phyloP scores from a whole-genome alignment of 2,888 invertebrate species.

The Laothoe populi region DNA sequence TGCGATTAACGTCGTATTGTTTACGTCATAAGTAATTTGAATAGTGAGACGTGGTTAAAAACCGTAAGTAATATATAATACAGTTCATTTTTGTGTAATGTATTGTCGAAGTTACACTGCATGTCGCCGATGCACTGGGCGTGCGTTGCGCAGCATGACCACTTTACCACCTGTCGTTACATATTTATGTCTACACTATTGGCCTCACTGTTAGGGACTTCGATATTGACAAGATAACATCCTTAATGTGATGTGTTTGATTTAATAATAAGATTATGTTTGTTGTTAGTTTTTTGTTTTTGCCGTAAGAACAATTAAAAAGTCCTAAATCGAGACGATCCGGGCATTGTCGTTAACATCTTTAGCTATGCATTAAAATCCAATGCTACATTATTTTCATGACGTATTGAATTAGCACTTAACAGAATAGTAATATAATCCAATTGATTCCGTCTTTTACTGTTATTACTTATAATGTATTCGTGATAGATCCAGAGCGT shows the following conservation, averaged over 20 bases:
- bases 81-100: conserved; percentile 65
- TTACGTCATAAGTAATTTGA: conserved; percentile 49
- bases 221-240: conserved; percentile 85
- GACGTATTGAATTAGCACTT: conserved; percentile 6
- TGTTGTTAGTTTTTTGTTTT: conserved; percentile 67
- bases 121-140: conserved; percentile 59
- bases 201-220: conserved; percentile 84
- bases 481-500: conserved; percentile 42
- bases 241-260: conserved; percentile 86
- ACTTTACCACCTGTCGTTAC: conserved; percentile 85
- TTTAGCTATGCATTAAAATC: conserved; percentile 19
- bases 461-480: conserved; percentile 23
- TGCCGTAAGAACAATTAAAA: conserved; percentile 67
- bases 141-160: conserved; percentile 83
- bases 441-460: conserved; percentile 3
- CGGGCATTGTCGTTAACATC: conserved; percentile 20
- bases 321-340: conserved; percentile 28
- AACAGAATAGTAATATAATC: neutral
- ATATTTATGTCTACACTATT: conserved; percentile 85
- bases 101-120: conserved; percentile 53
- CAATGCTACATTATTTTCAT: neutral
- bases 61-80: conserved; percentile 56
- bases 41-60: conserved; percentile 50
- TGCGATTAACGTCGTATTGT: conserved; percentile 57
- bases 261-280: conserved; percentile 85